Conservation (phyloP, 2,888 invertebrate species). For the Axea sp. region DNA sequence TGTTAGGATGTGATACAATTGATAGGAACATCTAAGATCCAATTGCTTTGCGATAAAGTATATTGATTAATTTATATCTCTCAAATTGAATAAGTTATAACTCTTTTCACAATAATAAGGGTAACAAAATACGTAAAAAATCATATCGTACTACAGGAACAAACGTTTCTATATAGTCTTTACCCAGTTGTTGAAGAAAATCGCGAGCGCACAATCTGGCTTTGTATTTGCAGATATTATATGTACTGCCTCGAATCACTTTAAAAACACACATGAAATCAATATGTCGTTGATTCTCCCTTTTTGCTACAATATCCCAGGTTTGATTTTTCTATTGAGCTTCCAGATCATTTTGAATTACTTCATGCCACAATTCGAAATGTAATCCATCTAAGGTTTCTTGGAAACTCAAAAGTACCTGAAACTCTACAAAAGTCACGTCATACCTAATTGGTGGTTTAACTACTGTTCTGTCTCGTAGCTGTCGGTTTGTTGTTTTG, state of each 20-base stretch:
- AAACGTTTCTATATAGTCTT: slow-evolving; percentile 13
- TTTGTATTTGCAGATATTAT: neutral
- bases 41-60: too few relatives aligned
- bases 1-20: too few relatives aligned
- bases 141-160: slow-evolving; percentile 12
- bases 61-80: too few relatives aligned
- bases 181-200: neutral
- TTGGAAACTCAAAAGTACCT: slow-evolving; percentile 15
- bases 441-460: slow-evolving; percentile 8
- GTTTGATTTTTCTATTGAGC: slow-evolving; percentile 41
- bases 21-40: too few relatives aligned
- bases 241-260: neutral
- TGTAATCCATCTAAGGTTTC: slow-evolving; percentile 31
- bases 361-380: slow-evolving; percentile 13
- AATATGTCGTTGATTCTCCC: slow-evolving; percentile 11
- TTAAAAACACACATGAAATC: slow-evolving; percentile 56
- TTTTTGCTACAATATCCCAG: slow-evolving; percentile 29
- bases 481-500: too few relatives aligned
- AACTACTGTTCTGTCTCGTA: slow-evolving; percentile 22
- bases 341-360: slow-evolving; percentile 30
- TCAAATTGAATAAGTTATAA: too few relatives aligned
- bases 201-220: slow-evolving; percentile 17
- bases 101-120: too few relatives aligned
- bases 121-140: neutral
- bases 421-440: slow-evolving; percentile 12